phyloP scores from a whole-genome alignment of 2,113 vertebrate genomes.

The Colius striatus region DNA sequence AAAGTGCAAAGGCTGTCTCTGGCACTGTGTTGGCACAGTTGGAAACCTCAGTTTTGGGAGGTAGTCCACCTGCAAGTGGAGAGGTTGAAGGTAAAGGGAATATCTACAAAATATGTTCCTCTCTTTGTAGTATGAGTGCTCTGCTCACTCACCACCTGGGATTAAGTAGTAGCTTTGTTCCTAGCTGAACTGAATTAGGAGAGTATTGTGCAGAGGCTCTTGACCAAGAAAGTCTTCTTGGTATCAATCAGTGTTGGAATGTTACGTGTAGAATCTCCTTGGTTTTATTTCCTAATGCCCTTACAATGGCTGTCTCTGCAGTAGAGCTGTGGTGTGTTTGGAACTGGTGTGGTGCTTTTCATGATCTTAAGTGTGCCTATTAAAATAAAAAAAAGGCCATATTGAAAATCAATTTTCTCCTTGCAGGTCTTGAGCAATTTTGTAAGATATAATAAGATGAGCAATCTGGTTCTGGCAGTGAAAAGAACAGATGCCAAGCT shows the following conservation, averaged over 20 bases:
- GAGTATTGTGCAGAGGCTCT: not conserved
- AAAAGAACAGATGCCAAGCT: slow-evolving; percentile 70
- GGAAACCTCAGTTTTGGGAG: not conserved
- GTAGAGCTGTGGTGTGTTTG: not conserved
- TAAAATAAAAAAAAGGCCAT: slow-evolving; percentile 34
- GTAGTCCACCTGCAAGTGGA: not conserved
- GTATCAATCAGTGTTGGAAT: not conserved
- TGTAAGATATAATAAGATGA: slow-evolving; percentile 71
- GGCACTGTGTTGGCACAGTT: not conserved
- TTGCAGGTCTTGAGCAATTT: slow-evolving; percentile 64
- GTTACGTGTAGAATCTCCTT: not conserved
- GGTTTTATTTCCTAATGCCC: not conserved
- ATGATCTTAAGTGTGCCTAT: slow-evolving; percentile 31
- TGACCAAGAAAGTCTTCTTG: not conserved
- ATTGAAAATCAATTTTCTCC: slow-evolving; percentile 70
- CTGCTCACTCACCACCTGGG: not conserved
- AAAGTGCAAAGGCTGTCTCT: not conserved
- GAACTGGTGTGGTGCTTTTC: not conserved
- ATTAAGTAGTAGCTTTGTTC: not conserved
- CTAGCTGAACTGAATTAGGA: not conserved
- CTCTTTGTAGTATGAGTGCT: not conserved
- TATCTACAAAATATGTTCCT: not conserved
- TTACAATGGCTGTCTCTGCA: not conserved
- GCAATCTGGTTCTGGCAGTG: slow-evolving; percentile 71
- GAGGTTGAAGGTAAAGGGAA: not conserved